Conservation (phyloP, 2,888 invertebrate genomes). For the Eupithecia dodoneata region DNA sequence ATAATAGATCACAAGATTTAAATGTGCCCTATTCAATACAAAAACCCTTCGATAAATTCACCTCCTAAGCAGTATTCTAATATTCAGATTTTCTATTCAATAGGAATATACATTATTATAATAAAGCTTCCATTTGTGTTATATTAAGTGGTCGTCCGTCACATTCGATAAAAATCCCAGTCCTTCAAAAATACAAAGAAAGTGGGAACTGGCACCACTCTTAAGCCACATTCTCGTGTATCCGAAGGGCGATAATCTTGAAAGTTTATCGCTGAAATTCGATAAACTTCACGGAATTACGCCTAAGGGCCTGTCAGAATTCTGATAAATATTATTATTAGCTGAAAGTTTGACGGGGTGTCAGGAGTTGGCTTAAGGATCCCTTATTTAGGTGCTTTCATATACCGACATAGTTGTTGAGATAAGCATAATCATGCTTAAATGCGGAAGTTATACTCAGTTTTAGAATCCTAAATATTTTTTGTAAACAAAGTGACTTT, state of each 20-base stretch:
- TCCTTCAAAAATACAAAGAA: not conserved
- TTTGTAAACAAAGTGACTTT: not conserved
- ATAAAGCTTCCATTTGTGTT: not conserved
- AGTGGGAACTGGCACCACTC: not conserved
- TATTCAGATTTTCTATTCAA: not conserved
- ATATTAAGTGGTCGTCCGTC: not conserved
- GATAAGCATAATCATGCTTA: not conserved
- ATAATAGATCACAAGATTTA: not conserved
- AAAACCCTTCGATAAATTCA: not conserved
- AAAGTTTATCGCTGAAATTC: conserved; percentile 34
- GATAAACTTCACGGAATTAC: conserved; percentile 38
- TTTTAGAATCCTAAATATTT: not conserved
- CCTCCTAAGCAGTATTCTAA: not conserved
- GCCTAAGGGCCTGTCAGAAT: conserved; percentile 30
- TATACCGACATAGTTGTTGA: conserved; percentile 18
- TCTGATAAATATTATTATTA: conserved; percentile 39
- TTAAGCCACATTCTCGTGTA: not conserved
- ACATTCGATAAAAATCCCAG: not conserved
- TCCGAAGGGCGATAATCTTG: conserved; percentile 18
- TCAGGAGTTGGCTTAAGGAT: conserved; percentile 23
- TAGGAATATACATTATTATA: not conserved
- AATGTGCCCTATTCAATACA: not conserved
- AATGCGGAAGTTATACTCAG: too few species aligned
- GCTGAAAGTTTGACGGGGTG: conserved; percentile 33
- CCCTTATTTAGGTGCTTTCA: conserved; percentile 14